Conservation (phyloP, 2,113 vertebrate genomes). For the Sterrhoptilus dennistouni region DNA sequence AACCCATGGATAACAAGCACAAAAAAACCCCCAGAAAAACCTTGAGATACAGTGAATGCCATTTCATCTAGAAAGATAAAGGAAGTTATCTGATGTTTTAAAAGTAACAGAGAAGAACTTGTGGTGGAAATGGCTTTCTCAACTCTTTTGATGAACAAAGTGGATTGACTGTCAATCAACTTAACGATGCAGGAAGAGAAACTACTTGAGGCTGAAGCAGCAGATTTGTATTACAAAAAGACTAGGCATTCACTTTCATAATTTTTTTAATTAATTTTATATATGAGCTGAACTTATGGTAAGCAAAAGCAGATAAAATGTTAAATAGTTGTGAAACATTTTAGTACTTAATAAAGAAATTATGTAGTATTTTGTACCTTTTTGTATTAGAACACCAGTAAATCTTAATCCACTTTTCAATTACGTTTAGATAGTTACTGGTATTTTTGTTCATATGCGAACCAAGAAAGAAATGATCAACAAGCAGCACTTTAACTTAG, state of each 20-base stretch:
- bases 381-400: background rate
- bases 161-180: background rate
- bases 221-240: background rate
- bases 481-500: background rate
- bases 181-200: background rate
- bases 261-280: background rate
- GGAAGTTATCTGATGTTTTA: background rate
- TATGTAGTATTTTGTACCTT: background rate
- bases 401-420: background rate
- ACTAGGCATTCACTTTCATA: accelerated
- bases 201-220: background rate
- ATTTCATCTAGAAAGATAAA: background rate
- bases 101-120: background rate
- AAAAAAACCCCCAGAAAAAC: background rate
- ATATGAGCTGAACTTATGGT: background rate
- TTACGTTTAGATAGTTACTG: background rate
- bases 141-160: background rate
- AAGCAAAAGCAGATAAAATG: background rate
- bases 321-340: background rate
- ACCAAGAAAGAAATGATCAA: background rate
- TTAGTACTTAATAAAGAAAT: background rate
- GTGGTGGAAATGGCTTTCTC: background rate
- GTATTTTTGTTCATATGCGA: background rate
- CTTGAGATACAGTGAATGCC: background rate
- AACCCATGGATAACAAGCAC: background rate